Evolutionary conservation across 2,888 invertebrate species (phyloP), one percentile per base, ranked within the genome.

Genomic region (Sarcophaga rosellei): DNA sequence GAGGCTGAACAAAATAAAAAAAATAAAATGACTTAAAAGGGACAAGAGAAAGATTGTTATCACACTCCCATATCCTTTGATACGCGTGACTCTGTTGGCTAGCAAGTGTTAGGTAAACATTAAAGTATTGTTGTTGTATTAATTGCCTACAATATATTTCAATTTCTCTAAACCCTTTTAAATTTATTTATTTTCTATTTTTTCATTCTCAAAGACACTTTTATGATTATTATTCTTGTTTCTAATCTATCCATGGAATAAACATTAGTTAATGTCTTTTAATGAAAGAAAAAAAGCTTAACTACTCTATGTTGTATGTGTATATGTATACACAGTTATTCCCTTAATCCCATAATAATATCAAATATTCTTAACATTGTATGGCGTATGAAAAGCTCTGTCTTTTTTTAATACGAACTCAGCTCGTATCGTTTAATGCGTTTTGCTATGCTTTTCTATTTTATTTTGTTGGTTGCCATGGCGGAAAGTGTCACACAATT

Each of bases 261-360:
- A 84, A 80, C 75, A 76, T 80, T 84, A 77, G 70, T 84, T 84
- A 76, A 62, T 76, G 66, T 76, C 73, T 62, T 76, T 68, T 62
- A 80, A 73, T 76, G 65, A 84, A 84, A 77, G 3, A 3, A 10
- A 47, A 47, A 17, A 53, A 73, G 80, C 72, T 80, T 73, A 84
- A 76, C 80, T 66, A 68, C 45, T 80, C 57, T 76, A 80, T 62
- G 21, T 66, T 20, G 47, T 35, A 35, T 35, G 35, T 35, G 35
- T 35, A 35, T 23, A 23, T 23, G 23, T 25, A 35, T 10, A 35
- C 35, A 53, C 12, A 21, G 25, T 23, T 53, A 75, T 70, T 83
- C 84, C 84, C 84, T 17, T 65, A 81, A 80, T 84, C 84, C 84
- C 84, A 80, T 72, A 80, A 76, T 81, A 84, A 84, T 84, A 84